Evolutionary conservation across 2,888 invertebrate genomes (phyloP).

Genomic region (Acrobasis suavella): DNA sequence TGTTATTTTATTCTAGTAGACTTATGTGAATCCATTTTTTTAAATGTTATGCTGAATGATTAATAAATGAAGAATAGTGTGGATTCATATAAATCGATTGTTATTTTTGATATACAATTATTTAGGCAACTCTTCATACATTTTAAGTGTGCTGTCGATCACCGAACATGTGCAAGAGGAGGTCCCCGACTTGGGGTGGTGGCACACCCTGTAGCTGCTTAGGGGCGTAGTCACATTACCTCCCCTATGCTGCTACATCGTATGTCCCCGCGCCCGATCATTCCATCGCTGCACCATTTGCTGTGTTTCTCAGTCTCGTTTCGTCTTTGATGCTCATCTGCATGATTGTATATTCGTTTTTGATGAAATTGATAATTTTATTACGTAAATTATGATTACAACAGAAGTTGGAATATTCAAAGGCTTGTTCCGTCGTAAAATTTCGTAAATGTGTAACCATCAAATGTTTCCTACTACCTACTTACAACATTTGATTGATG

Average conservation of each 20-base stretch:
- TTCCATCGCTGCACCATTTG: conserved; percentile 40
- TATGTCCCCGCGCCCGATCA: conserved; percentile 51
- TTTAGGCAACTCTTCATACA: background rate
- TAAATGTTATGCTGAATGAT: no score
- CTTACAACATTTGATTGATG: no score
- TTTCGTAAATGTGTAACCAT: no score
- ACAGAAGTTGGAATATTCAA: no score
- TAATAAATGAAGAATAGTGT: background rate
- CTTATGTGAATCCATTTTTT: no score
- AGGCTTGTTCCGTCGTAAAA: no score
- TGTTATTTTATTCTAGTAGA: no score
- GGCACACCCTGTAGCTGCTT: conserved; percentile 80
- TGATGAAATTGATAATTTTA: no score
- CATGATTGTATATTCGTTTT: conserved; percentile 32
- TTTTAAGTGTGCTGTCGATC: conserved; percentile 9
- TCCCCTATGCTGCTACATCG: conserved; percentile 73
- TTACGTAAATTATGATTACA: no score
- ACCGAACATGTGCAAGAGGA: conserved; percentile 4
- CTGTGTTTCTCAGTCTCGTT: conserved; percentile 34
- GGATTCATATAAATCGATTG: background rate
- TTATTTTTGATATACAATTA: background rate
- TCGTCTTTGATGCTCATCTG: conserved; percentile 34
- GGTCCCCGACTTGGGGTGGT: conserved; percentile 36
- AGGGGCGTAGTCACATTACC: conserved; percentile 67
- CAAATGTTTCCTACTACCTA: no score